Base-by-base conservation (phyloP, 2,113 vertebrate genomes). In the Stictonetta naevosa region DNA sequence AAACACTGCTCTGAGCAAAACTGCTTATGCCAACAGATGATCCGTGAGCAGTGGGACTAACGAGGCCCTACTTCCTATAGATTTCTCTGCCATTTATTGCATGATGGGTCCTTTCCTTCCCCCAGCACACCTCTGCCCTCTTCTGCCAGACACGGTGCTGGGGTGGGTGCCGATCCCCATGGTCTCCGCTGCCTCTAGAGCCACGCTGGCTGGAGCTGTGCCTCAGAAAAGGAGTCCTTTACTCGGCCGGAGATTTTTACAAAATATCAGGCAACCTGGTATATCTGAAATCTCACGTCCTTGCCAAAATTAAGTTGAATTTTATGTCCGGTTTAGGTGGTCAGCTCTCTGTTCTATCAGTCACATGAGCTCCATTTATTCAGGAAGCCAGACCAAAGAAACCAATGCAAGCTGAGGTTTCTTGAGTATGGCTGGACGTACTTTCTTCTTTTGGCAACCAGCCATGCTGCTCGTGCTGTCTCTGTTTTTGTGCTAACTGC, bases 1-100 rank as follows among this genome's bases (percentile, higher is more conserved):
- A 80, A 95, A 71, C 72, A 80, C 50, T 62, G 85, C 81, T 95
- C 74, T 75, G 44, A 95, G 91, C 66, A 85, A 75, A 91, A 85
- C 75, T 76, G 74, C 90, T 94, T 94, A 28, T 81, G 26, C 74
- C 71, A 75, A 84, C 90, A 79, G 62, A 44, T 78, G 90, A 88
- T 91, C 46, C 91, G 69, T 55, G 87, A 84, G 77, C 74, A n/a
- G 64, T 78, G 78, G 66, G 25, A 11, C 62, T 88, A 56, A 80
- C 42, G 62, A 90, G 78, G 78, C 69, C 0, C 13, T 34, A 38
- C 72, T 85, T 94, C 48, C 58, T 60, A 3, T 79, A 52, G 74
- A 33, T 78, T 67, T 78, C 17, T 68, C 53, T 84, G 56, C 11
- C 48, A 2, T 34, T 0, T 14, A 46, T 63, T 53, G 67, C 18